These are phyloP conservation scores for Drosophila buzzatii DNA, from an alignment of 2,888 invertebrate species.

Conservation along the genomic window DNA sequence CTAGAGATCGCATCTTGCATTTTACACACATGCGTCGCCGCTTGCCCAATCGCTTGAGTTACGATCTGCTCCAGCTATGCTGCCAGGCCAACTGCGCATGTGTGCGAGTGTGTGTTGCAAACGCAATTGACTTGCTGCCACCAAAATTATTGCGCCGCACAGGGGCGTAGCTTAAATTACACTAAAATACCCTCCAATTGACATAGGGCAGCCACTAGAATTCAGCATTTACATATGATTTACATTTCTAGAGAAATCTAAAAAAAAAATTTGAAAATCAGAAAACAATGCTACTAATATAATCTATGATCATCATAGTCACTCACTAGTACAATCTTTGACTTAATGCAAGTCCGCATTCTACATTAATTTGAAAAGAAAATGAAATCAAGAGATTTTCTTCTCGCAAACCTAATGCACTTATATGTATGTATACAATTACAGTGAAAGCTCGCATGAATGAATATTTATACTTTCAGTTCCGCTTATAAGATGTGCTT, in stretches of 20 bases:
- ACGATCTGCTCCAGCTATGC: constrained; percentile 59
- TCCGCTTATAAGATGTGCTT: constrained; percentile 6
- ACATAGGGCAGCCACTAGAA: neutral
- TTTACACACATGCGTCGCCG: constrained; percentile 52
- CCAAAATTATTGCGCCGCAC: constrained; percentile 36
- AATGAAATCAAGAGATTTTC: neutral
- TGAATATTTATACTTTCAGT: constrained; percentile 9
- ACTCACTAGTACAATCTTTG: neutral
- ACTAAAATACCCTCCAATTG: neutral
- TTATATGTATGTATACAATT: neutral
- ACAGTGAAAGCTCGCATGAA: constrained; percentile 12
- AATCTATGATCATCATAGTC: neutral
- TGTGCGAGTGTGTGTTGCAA: constrained; percentile 53
- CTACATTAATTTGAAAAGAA: neutral
- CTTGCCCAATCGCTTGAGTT: constrained; percentile 69
- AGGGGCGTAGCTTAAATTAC: constrained; percentile 32
- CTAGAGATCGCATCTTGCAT: constrained; percentile 68
- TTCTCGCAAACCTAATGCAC: neutral
- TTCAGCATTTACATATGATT: neutral
- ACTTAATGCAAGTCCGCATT: neutral
- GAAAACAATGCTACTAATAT: too few relatives aligned
- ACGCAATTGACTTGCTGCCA: constrained; percentile 57
- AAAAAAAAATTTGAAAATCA: neutral
- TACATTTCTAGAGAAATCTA: neutral
- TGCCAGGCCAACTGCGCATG: constrained; percentile 33